Conservation (phyloP, 2,797 vertebrate genomes). For the Bradypodion pumilum region DNA sequence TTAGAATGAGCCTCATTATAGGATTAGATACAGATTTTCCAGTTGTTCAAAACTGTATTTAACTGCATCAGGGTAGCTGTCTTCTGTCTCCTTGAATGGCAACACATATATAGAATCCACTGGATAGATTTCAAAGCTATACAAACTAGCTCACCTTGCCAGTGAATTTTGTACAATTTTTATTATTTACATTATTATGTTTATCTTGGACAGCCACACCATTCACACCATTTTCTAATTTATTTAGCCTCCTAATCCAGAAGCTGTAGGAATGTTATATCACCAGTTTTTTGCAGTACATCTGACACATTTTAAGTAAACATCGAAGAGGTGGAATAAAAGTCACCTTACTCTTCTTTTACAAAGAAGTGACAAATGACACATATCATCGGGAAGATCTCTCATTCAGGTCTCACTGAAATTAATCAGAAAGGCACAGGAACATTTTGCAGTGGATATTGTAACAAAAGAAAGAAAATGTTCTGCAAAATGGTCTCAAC, state of each 20-base stretch:
- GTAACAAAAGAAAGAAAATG: slow-evolving; percentile 45
- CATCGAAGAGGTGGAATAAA: slow-evolving; percentile 22
- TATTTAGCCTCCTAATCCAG: slow-evolving; percentile 36
- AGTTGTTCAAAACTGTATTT: slow-evolving; percentile 14
- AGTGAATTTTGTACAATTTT: slow-evolving; percentile 5
- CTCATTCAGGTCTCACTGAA: neutral
- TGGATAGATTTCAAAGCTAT: slow-evolving; percentile 12
- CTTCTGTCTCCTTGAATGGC: neutral
- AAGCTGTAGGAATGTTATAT: slow-evolving; percentile 18
- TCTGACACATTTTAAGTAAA: slow-evolving; percentile 24
- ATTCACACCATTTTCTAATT: slow-evolving; percentile 21
- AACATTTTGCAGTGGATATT: neutral
- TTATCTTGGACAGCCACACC: slow-evolving; percentile 43
- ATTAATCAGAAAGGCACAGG: neutral
- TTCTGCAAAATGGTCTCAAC: slow-evolving; percentile 44
- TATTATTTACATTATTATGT: neutral
- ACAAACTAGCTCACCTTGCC: neutral
- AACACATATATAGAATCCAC: neutral
- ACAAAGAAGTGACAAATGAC: slow-evolving; percentile 38
- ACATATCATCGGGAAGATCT: neutral
- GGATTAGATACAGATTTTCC: neutral
- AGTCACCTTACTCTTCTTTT: slow-evolving; percentile 47
- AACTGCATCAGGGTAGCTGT: slow-evolving; percentile 17
- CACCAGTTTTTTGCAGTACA: slow-evolving; percentile 13
- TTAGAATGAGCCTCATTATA: slow-evolving; percentile 9